A percentile compares a stretch with the other conserved stretches of the same genome.
Evolutionary conservation across 2,888 invertebrate genomes (phyloP).

Genomic region (Beris morrisii): DNA sequence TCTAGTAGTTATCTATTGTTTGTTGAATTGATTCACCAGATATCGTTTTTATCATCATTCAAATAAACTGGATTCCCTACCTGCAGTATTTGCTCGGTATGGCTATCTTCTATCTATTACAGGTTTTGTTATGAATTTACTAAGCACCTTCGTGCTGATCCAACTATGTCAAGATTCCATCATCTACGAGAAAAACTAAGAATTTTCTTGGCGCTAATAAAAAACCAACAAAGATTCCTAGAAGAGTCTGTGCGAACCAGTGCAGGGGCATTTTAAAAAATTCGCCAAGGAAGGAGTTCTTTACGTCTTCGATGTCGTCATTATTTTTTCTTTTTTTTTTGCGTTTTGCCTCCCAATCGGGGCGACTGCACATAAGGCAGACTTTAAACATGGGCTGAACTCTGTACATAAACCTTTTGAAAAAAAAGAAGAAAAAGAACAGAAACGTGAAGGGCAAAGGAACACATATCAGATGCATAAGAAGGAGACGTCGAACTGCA

Average conservation of each 20-base stretch:
- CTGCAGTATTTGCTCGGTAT: too few relatives aligned
- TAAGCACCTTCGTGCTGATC: slow-evolving; percentile 6
- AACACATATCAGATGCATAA: slow-evolving; percentile 20
- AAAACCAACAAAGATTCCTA: slow-evolving; percentile 25
- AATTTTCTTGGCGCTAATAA: slow-evolving; percentile 26
- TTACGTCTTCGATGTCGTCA: slow-evolving; percentile 27
- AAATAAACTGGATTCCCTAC: too few relatives aligned
- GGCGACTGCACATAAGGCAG: slow-evolving; percentile 6
- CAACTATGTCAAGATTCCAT: slow-evolving; percentile 31
- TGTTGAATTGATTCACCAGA: too few relatives aligned
- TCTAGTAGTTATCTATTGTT: too few relatives aligned
- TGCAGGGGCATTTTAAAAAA: slow-evolving; percentile 30
- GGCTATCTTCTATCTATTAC: too few relatives aligned
- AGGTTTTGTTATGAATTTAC: too few relatives aligned
- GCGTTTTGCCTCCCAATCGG: slow-evolving; percentile 21
- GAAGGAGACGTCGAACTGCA: slow-evolving; percentile 11
- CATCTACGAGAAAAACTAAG: slow-evolving; percentile 28
- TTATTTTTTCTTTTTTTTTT: slow-evolving; percentile 17
- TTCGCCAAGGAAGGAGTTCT: slow-evolving; percentile 27
- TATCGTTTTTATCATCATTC: too few relatives aligned
- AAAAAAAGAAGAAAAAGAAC: slow-evolving; percentile 8
- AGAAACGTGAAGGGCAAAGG: slow-evolving; percentile 28
- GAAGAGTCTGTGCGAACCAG: slow-evolving; percentile 30
- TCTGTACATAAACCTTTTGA: not conserved
- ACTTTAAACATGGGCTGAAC: not conserved